Evolutionary conservation across 2,113 vertebrate species (phyloP), one percentile per base, ranked within the genome.

Genomic region (Glareola pratincola): DNA sequence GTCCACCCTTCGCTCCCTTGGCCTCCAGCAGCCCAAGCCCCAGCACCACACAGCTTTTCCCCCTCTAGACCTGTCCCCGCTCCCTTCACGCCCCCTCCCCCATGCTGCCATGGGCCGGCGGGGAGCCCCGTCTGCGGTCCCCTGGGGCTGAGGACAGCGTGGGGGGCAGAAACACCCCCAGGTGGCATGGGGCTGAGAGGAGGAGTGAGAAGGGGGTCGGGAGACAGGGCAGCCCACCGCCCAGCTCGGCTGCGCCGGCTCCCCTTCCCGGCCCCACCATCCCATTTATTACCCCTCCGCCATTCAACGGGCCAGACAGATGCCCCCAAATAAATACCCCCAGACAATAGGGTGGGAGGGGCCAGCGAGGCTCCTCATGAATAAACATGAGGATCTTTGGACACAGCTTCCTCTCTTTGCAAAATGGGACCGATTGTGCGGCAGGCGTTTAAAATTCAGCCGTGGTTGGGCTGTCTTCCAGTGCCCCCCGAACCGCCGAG

Each of bases 381-480:
- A 98, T 98, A 98, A 96, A 84, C 95, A 97, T 96, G 90, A 94
- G 30, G 77, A 57, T 37, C 82, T 94, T 96, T 91, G 91, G 96
- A 91, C 94, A 92, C 73, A 95, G 97, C 95, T 96, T 97, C 97
- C 97, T 98, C 96, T 94, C 89, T 85, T 78, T 0, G 34, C 87
- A 97, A 97, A 97, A 96, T 92, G 73, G 90, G 91, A 88, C 76
- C 57, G 6, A 98, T 98, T 98, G 97, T 98, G 94, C 14, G 2
- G 85, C 91, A 78, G 76, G 91, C 87, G 12, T 91, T 98, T 98
- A 98, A 97, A 94, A 98, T 98, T 97, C 97, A 96, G 95, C 91
- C 19, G 43, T 10, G 87, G 96, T 95, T 62, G 59, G 86, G 88
- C 95, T 82, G 91, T 80, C 97, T 97, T 92, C 91, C 92, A 95